Percentiles rank a stretch among this genome's conserved stretches.
phyloP scores from a whole-genome alignment of 1,140 invertebrate species.

The Drosophila takahashii region DNA sequence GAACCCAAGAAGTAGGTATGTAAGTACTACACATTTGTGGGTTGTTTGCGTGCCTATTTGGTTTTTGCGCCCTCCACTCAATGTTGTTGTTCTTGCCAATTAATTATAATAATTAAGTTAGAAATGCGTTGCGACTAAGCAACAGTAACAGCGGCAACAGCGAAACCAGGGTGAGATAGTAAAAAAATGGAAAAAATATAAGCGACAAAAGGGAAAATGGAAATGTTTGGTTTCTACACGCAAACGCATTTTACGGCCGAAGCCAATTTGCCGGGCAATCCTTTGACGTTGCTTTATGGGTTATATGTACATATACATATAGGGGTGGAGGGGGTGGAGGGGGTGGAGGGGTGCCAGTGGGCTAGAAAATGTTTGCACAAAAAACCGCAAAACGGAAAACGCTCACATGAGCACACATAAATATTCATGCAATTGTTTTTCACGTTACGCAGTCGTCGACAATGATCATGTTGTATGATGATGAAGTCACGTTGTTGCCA shows the following conservation, averaged over 20 bases:
- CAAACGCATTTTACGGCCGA: constrained; percentile 72
- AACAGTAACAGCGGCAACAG: constrained; percentile 59
- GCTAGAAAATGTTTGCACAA: constrained; percentile 42
- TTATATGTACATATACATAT: not conserved
- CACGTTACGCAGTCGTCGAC: constrained; percentile 38
- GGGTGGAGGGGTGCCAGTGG: not conserved
- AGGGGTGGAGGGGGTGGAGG: not conserved
- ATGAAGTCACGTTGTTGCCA: constrained; percentile 66
- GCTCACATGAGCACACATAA: constrained; percentile 41
- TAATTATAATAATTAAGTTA: constrained; percentile 82
- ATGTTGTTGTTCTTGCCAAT: constrained; percentile 70
- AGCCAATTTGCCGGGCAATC: constrained; percentile 75
- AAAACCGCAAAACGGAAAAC: constrained; percentile 29
- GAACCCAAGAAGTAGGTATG: not conserved
- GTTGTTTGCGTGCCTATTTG: constrained; percentile 47
- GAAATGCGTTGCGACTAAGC: constrained; percentile 77
- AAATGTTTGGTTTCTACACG: constrained; percentile 50
- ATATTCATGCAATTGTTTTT: constrained; percentile 58
- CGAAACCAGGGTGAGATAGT: constrained; percentile 31
- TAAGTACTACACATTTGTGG: not conserved
- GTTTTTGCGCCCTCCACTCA: constrained; percentile 19
- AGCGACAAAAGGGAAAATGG: constrained; percentile 6
- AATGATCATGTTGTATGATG: constrained; percentile 48
- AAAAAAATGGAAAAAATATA: not conserved
- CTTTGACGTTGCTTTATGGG: constrained; percentile 58